Evolutionary conservation across 2,113 vertebrate genomes (phyloP).

Genomic region (Ascaphus truei): DNA sequence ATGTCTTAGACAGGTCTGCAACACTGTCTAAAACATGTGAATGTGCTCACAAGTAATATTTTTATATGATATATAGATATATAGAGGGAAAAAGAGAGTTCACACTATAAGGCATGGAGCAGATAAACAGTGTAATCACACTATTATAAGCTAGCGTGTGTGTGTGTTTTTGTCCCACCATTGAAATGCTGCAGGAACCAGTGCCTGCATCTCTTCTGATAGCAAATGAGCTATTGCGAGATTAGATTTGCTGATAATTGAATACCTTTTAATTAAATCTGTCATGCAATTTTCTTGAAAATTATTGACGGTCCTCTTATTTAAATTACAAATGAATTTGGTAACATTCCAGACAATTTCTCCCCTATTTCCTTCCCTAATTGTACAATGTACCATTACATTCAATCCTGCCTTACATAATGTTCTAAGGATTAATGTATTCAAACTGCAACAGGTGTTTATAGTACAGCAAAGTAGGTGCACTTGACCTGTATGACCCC

Average conservation of each 20-base stretch:
- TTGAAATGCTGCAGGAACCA: too few relatives aligned
- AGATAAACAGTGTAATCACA: too few relatives aligned
- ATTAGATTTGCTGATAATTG: constrained; percentile 22
- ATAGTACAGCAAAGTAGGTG: neutral
- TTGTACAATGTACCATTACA: neutral
- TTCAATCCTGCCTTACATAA: neutral
- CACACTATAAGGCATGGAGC: too few relatives aligned
- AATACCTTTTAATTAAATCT: constrained; percentile 6
- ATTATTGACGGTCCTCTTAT: neutral
- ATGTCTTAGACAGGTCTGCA: too few relatives aligned
- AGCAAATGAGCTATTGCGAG: neutral
- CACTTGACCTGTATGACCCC: neutral
- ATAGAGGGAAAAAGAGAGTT: too few relatives aligned
- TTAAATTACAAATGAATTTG: constrained; percentile 16
- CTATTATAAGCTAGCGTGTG: too few relatives aligned
- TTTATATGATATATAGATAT: too few relatives aligned
- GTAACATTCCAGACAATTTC: constrained; percentile 9
- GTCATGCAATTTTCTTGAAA: constrained; percentile 2
- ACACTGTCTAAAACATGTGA: too few relatives aligned
- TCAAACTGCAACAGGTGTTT: neutral
- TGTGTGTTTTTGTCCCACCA: too few relatives aligned
- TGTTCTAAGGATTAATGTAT: neutral
- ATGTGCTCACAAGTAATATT: too few relatives aligned
- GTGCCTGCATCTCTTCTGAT: neutral
- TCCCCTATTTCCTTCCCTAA: neutral